Evolutionary conservation across 2,113 vertebrate species (phyloP), one percentile per base, ranked within the genome.

Genomic region (Salvator merianae): DNA sequence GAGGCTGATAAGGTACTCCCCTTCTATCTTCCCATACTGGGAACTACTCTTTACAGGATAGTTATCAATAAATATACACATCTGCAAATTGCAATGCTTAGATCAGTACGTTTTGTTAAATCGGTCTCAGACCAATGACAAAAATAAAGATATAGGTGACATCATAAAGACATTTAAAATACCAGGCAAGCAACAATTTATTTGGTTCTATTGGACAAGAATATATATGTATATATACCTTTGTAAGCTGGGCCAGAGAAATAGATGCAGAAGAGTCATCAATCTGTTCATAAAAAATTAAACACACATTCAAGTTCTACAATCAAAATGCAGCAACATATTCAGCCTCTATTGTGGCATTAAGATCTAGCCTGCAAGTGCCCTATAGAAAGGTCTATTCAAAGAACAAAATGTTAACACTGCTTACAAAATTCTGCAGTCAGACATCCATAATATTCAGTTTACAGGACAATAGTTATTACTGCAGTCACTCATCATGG

Each of bases 281-380:
- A 96, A 98, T 98, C 98, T 99, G 98, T 98, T 97, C 95, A 96
- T 93, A 96, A 97, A 97, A 97, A 97, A 97, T 96, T 97, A 97
- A 98, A 98, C 96, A 97, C 97, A 97, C 94, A 95, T 96, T 97
- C 96, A 95, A 95, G 94, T 96, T 98, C 95, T 97, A 97, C 95
- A 95, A 66, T 95, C 94, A 95, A 95, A 95, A 96, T 88, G 95
- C 62, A 94, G 89, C 92, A 93, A 95, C 68, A 85, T 9, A 94
- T 90, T 94, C 94, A 96, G 93, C 92, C 93, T 94, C 93, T 93
- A 95, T 24, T 91, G 93, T 22, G 92, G 88, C 65, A 86, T 94
- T 91, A 90, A 93, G 86, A 79, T 77, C 82, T 95, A 86, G 79
- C 84, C 59, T 91, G 88, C 87, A 81, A 69, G 82, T 4, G 73